A percentile compares a stretch with the other conserved stretches of the same genome.
phyloP scores from a whole-genome alignment of 2,888 invertebrate genomes.

The Tipula unca region DNA sequence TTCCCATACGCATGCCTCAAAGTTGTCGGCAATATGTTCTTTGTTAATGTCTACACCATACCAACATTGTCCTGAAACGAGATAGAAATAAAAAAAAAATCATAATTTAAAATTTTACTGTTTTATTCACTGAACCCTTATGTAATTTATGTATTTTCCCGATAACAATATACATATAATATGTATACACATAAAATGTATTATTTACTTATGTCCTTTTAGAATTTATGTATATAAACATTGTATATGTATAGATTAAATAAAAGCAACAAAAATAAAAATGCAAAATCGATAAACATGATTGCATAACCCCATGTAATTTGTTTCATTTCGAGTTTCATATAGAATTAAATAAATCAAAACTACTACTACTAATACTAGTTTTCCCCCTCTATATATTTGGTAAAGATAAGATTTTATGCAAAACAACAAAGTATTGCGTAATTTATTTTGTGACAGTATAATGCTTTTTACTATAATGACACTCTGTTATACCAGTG shows the following conservation, averaged over 20 bases:
- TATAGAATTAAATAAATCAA: background rate
- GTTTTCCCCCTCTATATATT: background rate
- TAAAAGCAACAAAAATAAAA: background rate
- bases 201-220: background rate
- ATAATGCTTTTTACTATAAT: background rate
- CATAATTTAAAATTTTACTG: background rate
- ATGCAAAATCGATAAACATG: background rate
- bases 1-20: constrained; percentile 92
- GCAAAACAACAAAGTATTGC: background rate
- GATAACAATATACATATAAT: background rate
- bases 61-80: constrained; percentile 64
- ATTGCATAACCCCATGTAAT: background rate
- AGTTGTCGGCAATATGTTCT: constrained; percentile 93
- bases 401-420: background rate
- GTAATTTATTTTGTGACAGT: background rate
- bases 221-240: background rate
- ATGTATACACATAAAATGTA: background rate
- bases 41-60: constrained; percentile 91
- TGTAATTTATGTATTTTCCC: background rate
- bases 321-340: background rate
- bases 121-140: background rate
- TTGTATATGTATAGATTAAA: background rate
- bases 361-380: background rate
- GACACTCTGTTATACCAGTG: too few species aligned
- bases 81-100: constrained; percentile 20